Conservation (phyloP, 2,888 invertebrate species). For the Aricia artaxerxes region DNA sequence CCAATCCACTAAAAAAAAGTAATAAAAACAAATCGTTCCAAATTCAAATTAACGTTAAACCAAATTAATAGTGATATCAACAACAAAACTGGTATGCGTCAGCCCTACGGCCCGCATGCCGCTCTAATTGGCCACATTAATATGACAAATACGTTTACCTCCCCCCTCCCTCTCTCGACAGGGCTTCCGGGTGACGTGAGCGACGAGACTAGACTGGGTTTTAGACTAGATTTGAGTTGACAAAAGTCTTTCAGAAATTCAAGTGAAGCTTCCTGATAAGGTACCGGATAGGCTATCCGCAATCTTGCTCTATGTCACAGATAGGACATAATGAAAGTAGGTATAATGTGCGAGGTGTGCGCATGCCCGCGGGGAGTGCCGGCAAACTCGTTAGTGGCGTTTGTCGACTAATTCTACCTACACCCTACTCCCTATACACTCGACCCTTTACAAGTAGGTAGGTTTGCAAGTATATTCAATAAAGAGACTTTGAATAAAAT, state of each 20-base stretch:
- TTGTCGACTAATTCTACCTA: constrained; percentile 17
- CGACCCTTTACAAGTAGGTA: not conserved
- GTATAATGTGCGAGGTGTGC: not conserved
- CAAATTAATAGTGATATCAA: not conserved
- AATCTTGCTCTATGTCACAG: not conserved
- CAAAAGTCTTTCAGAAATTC: no score
- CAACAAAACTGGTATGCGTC: constrained; percentile 37
- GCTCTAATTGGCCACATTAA: constrained; percentile 74
- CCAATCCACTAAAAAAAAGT: not conserved
- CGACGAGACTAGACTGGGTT: not conserved
- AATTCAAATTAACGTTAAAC: not conserved
- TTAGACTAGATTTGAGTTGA: not conserved
- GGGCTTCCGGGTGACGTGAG: constrained; percentile 37
- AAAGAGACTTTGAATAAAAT: no score
- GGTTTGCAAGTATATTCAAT: no score
- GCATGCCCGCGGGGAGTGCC: not conserved
- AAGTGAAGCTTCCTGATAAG: no score
- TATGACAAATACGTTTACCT: constrained; percentile 76
- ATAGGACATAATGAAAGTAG: not conserved
- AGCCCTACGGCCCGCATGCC: constrained; percentile 71
- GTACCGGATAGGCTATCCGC: no score
- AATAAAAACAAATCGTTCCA: not conserved
- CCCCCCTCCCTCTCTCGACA: constrained; percentile 47
- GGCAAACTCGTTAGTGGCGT: constrained; percentile 3
- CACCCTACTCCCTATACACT: not conserved